Evolutionary conservation across 2,797 vertebrate species (phyloP), one percentile per base, ranked within the genome.

Genomic region (Rhadinocentrus ornatus): DNA sequence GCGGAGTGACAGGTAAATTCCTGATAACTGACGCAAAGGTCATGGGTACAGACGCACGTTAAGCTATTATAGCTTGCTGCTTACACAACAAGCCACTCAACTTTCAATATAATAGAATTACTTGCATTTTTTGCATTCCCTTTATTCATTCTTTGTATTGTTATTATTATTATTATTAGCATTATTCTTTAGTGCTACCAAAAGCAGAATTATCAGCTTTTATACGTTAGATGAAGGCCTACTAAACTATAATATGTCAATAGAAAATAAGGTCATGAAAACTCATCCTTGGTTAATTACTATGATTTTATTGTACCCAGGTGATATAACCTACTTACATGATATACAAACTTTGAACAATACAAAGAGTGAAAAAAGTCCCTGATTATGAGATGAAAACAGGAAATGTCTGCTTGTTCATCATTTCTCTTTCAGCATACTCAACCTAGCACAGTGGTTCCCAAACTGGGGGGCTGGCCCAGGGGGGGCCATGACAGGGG

Each of bases 1-100:
- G 48, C 48, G 12, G 24, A 20, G 27, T 6, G 37, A n/a, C 46
- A 75, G 69, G 71, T 69, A 27, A 66, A 4, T 29, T 29, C 13
- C 37, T 26, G 22, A 24, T 13, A 53, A 53, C 3, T 54, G 52
- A 81, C 5, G 24, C 12, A 1, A 27, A 59, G 8, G 27, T 32
- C 22, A 46, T 0, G 37, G 41, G 6, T 61, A 34, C 41, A 16
- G 16, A n/a, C 22, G 11, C 41, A 62, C 8, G 7, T 20, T 31
- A 6, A 26, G 1, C 20, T 6, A 20, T 8, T 55, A 24, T 41
- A 15, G 11, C 8, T 35, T 39, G 68, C 26, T 53, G 56, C 48
- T 46, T 37, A 20, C 24, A 26, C 31, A 32, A 29, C 46, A 12
- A 7, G 7, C 16, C 2, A 31, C n/a, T 29, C 34, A 20, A 3